These are phyloP conservation scores for Lepidocyrtinus sp. DNA, from an alignment of 2,888 invertebrate genomes.

Conservation along the genomic window DNA sequence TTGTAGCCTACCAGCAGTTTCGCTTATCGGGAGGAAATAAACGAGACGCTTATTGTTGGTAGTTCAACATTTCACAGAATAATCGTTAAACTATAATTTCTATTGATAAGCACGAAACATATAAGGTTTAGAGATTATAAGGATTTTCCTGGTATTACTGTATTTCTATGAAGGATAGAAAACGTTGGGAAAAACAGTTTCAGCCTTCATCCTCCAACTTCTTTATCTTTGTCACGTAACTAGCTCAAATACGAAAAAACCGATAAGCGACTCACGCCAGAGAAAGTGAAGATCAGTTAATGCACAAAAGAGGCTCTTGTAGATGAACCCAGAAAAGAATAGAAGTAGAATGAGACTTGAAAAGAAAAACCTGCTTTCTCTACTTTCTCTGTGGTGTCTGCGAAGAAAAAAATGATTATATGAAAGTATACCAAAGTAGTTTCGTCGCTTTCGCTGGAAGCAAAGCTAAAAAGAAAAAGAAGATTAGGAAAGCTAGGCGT, in stretches of 20 bases:
- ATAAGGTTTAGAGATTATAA: not conserved
- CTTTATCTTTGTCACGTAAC: not conserved
- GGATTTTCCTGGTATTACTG: not conserved
- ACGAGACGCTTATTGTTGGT: not conserved
- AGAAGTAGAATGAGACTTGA: not conserved
- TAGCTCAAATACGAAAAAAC: not conserved
- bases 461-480: no score
- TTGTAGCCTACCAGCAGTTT: no score
- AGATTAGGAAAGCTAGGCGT: not conserved
- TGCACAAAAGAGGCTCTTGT: not conserved
- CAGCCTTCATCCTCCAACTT: not conserved
- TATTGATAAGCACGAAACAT: not conserved
- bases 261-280: not conserved
- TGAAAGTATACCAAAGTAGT: no score
- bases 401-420: no score
- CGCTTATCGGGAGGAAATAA: no score
- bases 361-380: no score
- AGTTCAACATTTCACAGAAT: not conserved
- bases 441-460: no score
- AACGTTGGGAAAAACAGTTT: not conserved
- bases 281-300: not conserved
- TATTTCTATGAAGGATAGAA: no score
- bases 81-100: not conserved
- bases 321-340: no score
- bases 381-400: no score